Evolutionary conservation across 37 sponge, comb jelly and placozoan genomes (phyloP).

Genomic region (Bolinopsis microptera): DNA sequence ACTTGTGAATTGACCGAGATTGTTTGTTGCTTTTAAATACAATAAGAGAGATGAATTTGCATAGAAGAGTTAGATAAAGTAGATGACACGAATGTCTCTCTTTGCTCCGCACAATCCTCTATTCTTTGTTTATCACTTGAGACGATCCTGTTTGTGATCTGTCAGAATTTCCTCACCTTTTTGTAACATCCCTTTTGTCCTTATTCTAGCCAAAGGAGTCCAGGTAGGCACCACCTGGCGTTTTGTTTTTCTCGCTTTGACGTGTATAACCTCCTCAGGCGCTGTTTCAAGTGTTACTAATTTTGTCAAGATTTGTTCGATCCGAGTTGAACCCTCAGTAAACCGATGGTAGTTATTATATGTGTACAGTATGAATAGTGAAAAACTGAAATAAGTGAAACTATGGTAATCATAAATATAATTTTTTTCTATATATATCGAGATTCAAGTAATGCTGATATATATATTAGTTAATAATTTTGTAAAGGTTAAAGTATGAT

Average conservation of each 20-base stretch:
- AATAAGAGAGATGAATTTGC: neutral
- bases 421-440: too few relatives aligned
- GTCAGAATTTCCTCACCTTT: neutral
- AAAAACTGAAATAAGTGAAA: too few relatives aligned
- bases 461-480: too few relatives aligned
- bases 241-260: neutral
- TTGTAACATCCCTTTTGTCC: neutral
- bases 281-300: neutral
- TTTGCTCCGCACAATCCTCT: neutral
- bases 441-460: too few relatives aligned
- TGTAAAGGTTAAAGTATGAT: too few relatives aligned
- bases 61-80: neutral
- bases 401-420: too few relatives aligned
- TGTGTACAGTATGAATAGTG: too few relatives aligned
- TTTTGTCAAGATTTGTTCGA: neutral
- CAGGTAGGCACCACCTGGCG: neutral
- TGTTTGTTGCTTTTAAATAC: too few relatives aligned
- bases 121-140: neutral
- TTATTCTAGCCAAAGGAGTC: neutral
- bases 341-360: too few relatives aligned
- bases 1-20: too few relatives aligned
- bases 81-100: neutral
- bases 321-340: too few relatives aligned
- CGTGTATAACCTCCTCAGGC: neutral
- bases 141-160: neutral